Evolutionary conservation across 1,140 invertebrate species (phyloP).

Genomic region (Anastatus disparis): DNA sequence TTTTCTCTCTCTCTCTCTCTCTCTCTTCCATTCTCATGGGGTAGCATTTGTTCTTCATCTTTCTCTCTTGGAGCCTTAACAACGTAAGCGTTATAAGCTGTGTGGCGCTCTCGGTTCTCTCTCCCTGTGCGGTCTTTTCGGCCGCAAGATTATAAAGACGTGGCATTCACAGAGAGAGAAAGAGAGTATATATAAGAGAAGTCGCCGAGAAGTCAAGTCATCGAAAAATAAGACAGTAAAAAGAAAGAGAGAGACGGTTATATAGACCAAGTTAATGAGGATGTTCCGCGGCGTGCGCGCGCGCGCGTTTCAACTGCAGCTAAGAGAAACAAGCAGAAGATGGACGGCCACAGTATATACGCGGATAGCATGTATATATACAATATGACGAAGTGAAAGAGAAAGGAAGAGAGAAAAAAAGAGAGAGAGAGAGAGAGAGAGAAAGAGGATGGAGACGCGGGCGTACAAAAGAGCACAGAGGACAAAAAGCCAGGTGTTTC

Average conservation of each 20-base stretch:
- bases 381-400: not conserved
- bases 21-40: not conserved
- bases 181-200: no score
- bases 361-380: not conserved
- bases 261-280: conserved; percentile 27
- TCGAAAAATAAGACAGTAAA: conserved; percentile 7
- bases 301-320: not conserved
- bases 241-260: not conserved
- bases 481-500: conserved; percentile 52
- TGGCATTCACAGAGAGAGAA: no score
- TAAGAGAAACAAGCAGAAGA: conserved; percentile 32
- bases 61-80: conserved; percentile 31
- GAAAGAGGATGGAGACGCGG: conserved; percentile 39
- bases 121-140: conserved; percentile 28
- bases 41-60: not conserved
- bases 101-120: conserved; percentile 15
- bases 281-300: conserved; percentile 28
- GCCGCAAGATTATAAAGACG: conserved; percentile 24
- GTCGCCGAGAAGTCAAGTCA: not conserved
- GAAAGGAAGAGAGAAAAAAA: not conserved
- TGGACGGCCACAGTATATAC: not conserved
- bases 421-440: conserved; percentile 40
- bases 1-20: not conserved
- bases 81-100: conserved; percentile 11
- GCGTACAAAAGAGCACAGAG: conserved; percentile 41